Evolutionary conservation across 2,113 vertebrate genomes (phyloP).

Genomic region (Nycticebus coucang): DNA sequence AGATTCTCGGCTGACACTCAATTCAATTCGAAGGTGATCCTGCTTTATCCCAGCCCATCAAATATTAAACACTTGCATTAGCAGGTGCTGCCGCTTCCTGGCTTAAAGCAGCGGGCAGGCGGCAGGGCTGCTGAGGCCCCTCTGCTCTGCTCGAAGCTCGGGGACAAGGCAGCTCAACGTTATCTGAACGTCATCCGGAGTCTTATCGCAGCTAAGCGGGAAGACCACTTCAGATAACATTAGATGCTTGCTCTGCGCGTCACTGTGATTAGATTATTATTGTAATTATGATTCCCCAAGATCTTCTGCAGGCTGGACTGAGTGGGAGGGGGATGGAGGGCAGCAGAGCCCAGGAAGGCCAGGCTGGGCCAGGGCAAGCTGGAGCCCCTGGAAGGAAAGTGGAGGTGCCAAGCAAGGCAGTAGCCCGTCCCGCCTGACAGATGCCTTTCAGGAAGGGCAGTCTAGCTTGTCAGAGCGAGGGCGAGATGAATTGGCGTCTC

Average conservation of each 20-base stretch:
- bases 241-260: slow-evolving; percentile 78
- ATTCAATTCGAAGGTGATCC: slow-evolving; percentile 99
- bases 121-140: slow-evolving; percentile 70
- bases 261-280: slow-evolving; percentile 81
- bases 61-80: slow-evolving; percentile 99
- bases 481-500: slow-evolving; percentile 98
- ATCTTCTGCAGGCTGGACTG: slow-evolving; percentile 90
- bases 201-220: slow-evolving; percentile 89
- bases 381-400: background rate
- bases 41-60: slow-evolving; percentile 99
- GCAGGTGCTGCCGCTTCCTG: slow-evolving; percentile 96
- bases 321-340: slow-evolving; percentile 66
- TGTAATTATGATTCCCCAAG: slow-evolving; percentile 87
- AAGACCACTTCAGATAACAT: slow-evolving; percentile 85
- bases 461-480: slow-evolving; percentile 98
- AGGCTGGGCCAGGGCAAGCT: background rate
- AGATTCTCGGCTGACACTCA: slow-evolving; percentile 99
- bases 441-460: slow-evolving; percentile 99
- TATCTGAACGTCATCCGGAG: slow-evolving; percentile 94
- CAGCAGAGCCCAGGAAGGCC: slow-evolving; percentile 60
- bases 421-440: slow-evolving; percentile 91
- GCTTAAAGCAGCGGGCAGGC: slow-evolving; percentile 89
- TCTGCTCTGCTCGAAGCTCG: slow-evolving; percentile 83
- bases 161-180: slow-evolving; percentile 88
- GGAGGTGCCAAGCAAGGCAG: slow-evolving; percentile 58